Evolutionary conservation across 2,113 vertebrate genomes (phyloP), one percentile per base, ranked within the genome.

Genomic region (Cacatua alba): DNA sequence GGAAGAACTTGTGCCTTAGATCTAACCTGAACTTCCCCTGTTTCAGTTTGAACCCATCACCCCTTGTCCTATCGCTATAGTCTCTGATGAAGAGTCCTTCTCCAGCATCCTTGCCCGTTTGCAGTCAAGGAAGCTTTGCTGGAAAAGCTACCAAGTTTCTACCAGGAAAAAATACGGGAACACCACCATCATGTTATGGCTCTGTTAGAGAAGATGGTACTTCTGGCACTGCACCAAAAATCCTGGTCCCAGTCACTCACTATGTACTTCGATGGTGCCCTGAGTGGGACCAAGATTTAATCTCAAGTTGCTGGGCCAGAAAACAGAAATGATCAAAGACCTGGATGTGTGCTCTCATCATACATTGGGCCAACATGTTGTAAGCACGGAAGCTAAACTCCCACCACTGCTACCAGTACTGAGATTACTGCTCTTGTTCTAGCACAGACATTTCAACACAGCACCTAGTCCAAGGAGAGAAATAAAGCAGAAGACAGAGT

Each of bases 101-200:
- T 59, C 33, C 3, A 2, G 33, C 33, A 59, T n/a, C 33, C 13
- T 59, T 53, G 39, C 18, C 65, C 29, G 11, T 17, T 6, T 23
- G 21, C 25, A 83, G 67, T 31, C 64, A n/a, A 64, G 37, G 51
- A 83, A 65, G 26, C 5, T 92, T 35, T 52, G 31, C 44, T 82
- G 63, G 35, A 37, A 67, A 68, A 87, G 19, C 15, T 69, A 26
- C 16, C 0, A 5, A 14, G 6, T 31, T 81, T 20, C 39, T 49
- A 14, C 44, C 33, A 7, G n/a, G 31, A 63, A 24, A 12, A n/a
- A 43, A n/a, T 10, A 43, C 3, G 20, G 43, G 43, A 39, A 13
- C 52, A 46, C 28, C 46, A 29, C 0, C 10, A 37, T 24, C 25
- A 12, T 0, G 0, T 6, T 51, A 33, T 0, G 46, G 43, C 12